Percentiles rank a stretch among this genome's conserved stretches.
phyloP scores from a whole-genome alignment of 2,888 invertebrate genomes.

The Zaprionus lineosus region DNA sequence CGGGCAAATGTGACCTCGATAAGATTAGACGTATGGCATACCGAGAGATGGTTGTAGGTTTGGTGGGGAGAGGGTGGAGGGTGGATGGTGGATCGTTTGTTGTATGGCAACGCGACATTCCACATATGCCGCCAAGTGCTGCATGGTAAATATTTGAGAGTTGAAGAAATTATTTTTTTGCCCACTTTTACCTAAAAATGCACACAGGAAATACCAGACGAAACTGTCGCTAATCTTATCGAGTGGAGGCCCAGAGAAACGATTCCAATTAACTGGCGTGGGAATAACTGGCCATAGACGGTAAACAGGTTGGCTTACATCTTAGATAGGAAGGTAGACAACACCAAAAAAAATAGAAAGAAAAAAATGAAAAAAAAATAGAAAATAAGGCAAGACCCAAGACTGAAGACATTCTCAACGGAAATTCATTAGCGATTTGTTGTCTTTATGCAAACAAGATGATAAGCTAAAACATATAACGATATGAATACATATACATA shows the following conservation, averaged over 20 bases:
- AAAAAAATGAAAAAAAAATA: slow-evolving; percentile 13
- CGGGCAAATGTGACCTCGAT: slow-evolving; percentile 67
- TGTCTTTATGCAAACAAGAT: slow-evolving; percentile 58
- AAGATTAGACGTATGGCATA: slow-evolving; percentile 61
- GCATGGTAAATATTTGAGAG: slow-evolving; percentile 64
- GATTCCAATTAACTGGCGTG: slow-evolving; percentile 69
- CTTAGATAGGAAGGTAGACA: slow-evolving; percentile 51
- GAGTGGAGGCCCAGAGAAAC: slow-evolving; percentile 56
- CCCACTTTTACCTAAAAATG: slow-evolving; percentile 60
- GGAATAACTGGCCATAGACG: slow-evolving; percentile 55
- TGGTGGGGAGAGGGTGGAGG: too few relatives aligned
- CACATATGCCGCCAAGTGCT: slow-evolving; percentile 50
- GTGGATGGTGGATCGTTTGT: too few relatives aligned
- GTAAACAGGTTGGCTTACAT: slow-evolving; percentile 62
- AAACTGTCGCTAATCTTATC: slow-evolving; percentile 78
- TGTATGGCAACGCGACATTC: slow-evolving; percentile 39
- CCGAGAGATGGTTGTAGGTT: slow-evolving; percentile 18
- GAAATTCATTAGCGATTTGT: slow-evolving; percentile 71
- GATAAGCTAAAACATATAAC: slow-evolving; percentile 27
- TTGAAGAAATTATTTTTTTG: slow-evolving; percentile 53
- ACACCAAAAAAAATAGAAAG: slow-evolving; percentile 9
- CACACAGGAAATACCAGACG: slow-evolving; percentile 74
- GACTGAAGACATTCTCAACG: slow-evolving; percentile 40
- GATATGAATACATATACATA: neutral
- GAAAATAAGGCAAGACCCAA: neutral